Base-by-base conservation (phyloP, 1,140 invertebrate genomes). In the Camponotus pennsylvanicus region DNA sequence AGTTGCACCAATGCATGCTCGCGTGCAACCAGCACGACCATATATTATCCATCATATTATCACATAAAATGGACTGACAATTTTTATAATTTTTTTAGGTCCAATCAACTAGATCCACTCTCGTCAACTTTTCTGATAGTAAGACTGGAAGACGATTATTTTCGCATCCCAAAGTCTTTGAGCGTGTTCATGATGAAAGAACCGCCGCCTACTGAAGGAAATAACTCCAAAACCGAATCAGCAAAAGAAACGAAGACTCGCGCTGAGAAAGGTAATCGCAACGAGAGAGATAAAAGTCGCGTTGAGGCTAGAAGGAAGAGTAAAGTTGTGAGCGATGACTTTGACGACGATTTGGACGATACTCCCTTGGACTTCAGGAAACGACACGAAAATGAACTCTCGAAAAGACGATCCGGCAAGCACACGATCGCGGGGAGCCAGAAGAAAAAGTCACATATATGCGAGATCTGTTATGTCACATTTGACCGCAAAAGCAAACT, bases 401-500 rank as follows among this genome's bases (percentile, higher is more conserved):
- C n/a, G 18, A 80, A 78, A 40, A 32, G 32, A 11, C 82, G 49
- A 21, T 32, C 52, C 21, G 8, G 37, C n/a, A 75, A 80, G 4
- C n/a, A 77, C 18, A 11, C 3, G 42, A 42, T 42, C 8, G 40
- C 40, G 8, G 7, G 9, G 4, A 0, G 40, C 13, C 37, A 27
- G 70, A 92, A 79, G 64, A 87, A 91, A 86, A 92, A 92, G 63
- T 18, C 80, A 5, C 91, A 92, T 67, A 92, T 89, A 2, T 95
- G 94, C 77, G 91, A 94, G 21, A 92, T 95, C 15, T 95, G 95
- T 67, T 75, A 90, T 52, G 76, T 86, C 2, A 86, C 79, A 0
- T 95, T 95, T 63, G 90, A 94, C 37, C 89, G 91, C 4, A 93
- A 93, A 45, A 94, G 93, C 57, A 93, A 94, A 42, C 88, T 95